Evolutionary conservation across 2,888 invertebrate genomes (phyloP).

Genomic region (Eupeodes luniger): DNA sequence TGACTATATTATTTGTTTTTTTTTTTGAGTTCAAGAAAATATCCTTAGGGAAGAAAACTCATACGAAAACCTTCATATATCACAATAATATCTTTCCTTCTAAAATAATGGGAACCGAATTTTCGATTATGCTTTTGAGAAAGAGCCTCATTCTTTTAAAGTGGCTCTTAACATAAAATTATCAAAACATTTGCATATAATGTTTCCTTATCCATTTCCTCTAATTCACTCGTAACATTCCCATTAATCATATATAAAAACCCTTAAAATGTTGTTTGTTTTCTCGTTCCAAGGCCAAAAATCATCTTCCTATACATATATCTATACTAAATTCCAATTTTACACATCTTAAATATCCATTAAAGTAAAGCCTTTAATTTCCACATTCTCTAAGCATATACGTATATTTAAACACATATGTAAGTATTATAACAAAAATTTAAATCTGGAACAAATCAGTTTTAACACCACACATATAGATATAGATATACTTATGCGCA

Average conservation of each 20-base stretch:
- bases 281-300: neutral
- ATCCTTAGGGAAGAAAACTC: neutral
- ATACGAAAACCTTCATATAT: neutral
- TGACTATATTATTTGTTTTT: too few species aligned
- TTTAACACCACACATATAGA: neutral
- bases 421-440: neutral
- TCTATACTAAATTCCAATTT: conserved; percentile 3
- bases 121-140: neutral
- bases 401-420: neutral
- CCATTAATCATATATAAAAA: neutral
- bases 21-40: neutral
- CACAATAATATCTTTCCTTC: neutral
- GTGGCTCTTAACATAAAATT: neutral
- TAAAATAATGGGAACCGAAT: neutral
- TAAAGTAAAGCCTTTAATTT: conserved; percentile 21
- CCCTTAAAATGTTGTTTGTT: neutral
- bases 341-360: conserved; percentile 30
- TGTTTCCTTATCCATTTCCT: neutral
- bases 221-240: neutral
- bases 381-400: neutral
- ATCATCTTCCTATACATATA: neutral
- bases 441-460: conserved; percentile 21
- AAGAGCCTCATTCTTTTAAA: neutral
- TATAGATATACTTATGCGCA: too few species aligned
- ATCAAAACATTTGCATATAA: neutral